Evolutionary conservation across 2,888 invertebrate species (phyloP), one percentile per base, ranked within the genome.

Genomic region (Andrena bucephala): DNA sequence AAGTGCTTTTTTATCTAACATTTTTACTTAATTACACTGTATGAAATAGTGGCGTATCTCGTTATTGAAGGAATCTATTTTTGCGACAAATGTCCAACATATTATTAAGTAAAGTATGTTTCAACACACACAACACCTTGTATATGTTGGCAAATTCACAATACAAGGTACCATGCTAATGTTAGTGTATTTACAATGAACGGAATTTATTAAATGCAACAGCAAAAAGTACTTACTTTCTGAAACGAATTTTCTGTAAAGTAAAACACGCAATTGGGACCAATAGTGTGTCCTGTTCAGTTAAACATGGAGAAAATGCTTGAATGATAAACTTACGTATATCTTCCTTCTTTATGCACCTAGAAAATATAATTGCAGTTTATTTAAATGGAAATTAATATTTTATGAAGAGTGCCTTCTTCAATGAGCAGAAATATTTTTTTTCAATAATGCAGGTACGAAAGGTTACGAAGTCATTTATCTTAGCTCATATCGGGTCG

Each of bases 11-110:
- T 72, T 77, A 52, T 77, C 66, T 29, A 50, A 13, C 29, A 20
- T 52, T 50, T 57, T 72, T 52, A 66, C 66, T 36, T 60, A 77
- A 73, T 77, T 73, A 33, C 63, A 10, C n/a, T 10, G 31, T 69
- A 31, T 24, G 10, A 20, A 3, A 24, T 27, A 31, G 2, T 31
- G 4, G 0, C 0, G 31, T 5, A 13, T 16, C 29, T 8, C 60
- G 29, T 4, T 62, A 33, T 50, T 33, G 31, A 36, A 16, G 52
- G 54, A n/a, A 13, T 13, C 54, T 8, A 29, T 54, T 76, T 54
- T 63, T 2, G 16, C 29, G 0, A 2, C 2, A 24, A 48, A 48
- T 33, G 42, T 29, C 33, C 7, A 42, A 42, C 66, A 24, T n/a
- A 42, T 50, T 74, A 42, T 62, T 52, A n/a, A 10, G 27, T 1